These are phyloP conservation scores for Athene noctua DNA, from an alignment of 2,113 vertebrate species.

Conservation along the genomic window DNA sequence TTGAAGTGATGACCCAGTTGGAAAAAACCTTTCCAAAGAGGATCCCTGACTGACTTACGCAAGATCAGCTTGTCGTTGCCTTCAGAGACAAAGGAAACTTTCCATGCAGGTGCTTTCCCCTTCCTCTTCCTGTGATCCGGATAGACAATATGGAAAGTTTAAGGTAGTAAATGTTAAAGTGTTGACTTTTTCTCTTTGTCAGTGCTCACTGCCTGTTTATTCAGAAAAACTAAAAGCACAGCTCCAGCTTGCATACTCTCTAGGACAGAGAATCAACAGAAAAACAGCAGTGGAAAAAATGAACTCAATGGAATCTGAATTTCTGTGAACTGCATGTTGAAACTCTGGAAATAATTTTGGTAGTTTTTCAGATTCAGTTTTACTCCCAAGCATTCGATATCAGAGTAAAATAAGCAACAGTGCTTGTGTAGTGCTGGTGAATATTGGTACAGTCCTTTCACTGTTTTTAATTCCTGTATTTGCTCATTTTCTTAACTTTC, in stretches of 20 bases:
- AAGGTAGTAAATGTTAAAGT: background rate
- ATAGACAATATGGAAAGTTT: conserved; percentile 17
- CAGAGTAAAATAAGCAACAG: background rate
- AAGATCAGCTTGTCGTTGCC: background rate
- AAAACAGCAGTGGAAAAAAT: background rate
- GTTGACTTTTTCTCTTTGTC: background rate
- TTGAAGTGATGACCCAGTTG: conserved; percentile 11
- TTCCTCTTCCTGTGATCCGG: background rate
- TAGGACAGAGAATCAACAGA: background rate
- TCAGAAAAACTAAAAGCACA: conserved; percentile 6
- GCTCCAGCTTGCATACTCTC: background rate
- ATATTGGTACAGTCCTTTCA: background rate
- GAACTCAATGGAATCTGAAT: background rate
- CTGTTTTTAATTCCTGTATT: background rate
- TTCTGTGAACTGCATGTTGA: background rate
- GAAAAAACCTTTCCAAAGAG: conserved; percentile 38
- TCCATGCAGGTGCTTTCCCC: background rate
- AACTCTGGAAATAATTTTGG: background rate
- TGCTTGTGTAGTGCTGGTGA: background rate
- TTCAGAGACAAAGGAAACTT: conserved; percentile 18
- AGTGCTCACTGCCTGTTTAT: background rate
- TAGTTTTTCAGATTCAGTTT: background rate
- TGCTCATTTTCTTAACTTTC: background rate
- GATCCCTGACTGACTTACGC: background rate
- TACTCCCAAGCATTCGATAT: background rate